A percentile compares a stretch with the other conserved stretches of the same genome.
Evolutionary conservation across 2,113 vertebrate genomes (phyloP).

Genomic region (Cettia cetti): DNA sequence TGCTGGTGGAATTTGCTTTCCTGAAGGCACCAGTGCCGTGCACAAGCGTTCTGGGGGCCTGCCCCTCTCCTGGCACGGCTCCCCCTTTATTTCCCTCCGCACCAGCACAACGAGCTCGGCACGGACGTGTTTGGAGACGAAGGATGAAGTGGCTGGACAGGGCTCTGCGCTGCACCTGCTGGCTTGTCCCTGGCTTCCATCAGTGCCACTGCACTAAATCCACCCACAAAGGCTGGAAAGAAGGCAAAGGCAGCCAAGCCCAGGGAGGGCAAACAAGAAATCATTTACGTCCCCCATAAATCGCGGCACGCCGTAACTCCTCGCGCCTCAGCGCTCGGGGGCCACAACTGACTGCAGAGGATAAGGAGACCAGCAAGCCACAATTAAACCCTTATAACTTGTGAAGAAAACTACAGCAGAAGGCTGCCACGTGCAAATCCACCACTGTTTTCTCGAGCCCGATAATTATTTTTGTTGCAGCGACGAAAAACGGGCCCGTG

Average conservation of each 20-base stretch:
- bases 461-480: constrained; percentile 44
- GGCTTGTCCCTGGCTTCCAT: neutral
- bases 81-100: rapidly evolving
- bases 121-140: neutral
- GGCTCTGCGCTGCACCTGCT: constrained; percentile 20
- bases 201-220: constrained; percentile 42
- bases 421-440: neutral
- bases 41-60: neutral
- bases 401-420: neutral
- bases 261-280: constrained; percentile 26
- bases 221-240: neutral
- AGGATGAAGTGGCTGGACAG: neutral
- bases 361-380: neutral
- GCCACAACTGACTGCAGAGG: neutral
- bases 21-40: neutral
- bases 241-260: neutral
- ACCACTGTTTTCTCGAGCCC: neutral
- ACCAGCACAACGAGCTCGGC: neutral
- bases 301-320: neutral
- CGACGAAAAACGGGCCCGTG: neutral
- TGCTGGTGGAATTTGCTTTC: rapidly evolving
- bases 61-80: neutral
- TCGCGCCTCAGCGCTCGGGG: neutral
- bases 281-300: constrained; percentile 29
- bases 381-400: constrained; percentile 34